Evolutionary conservation across 2,888 invertebrate genomes (phyloP), one percentile per base, ranked within the genome.

Genomic region (Mactromeris polynyma): DNA sequence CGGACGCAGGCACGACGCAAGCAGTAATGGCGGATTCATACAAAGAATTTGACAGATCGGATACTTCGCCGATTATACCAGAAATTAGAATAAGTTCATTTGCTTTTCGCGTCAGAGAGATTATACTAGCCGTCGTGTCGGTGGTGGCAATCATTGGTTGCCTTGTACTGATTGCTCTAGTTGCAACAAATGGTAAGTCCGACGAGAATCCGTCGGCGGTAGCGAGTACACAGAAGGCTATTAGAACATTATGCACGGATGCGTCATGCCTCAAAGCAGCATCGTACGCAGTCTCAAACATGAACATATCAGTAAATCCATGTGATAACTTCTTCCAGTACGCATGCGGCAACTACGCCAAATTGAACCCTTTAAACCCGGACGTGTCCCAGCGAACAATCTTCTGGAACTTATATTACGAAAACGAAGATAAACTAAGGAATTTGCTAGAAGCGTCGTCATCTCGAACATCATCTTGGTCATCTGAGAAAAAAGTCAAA

Each of bases 401-500:
- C 2, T 90, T 92, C n/a, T 83, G 90, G 58, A 94, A 94, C 73
- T 88, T 95, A 51, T 93, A 94, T 51, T 87, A 93, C 58, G 89
- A 93, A 51, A 96, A 95, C 88, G 91, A 94, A 83, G 94, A 94
- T 42, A 94, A 92, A 80, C 87, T 95, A 9, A 87, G 92, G 42
- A 90, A 91, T 4, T 81, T 95, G 21, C 69, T 95, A 36, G 93
- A 93, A 69, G 83, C 91, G 0, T 91, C 94, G 2, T 42, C 93
- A 2, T 87, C 85, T 6, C 86, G 93, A n/a, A 90, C 86, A 14
- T 86, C 94, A n/a, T 84, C 93, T 7, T 94, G 94, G 93, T 93
- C 96, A 6, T 96, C 97, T 7, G 97, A 97, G 91, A 97, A 97
- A 97, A 98, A 98, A 95, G 94, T 97, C 92, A 97, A 97, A 93